These are phyloP conservation scores for Cyclura pinguis DNA, from an alignment of 2,797 vertebrate species.

Conservation along the genomic window DNA sequence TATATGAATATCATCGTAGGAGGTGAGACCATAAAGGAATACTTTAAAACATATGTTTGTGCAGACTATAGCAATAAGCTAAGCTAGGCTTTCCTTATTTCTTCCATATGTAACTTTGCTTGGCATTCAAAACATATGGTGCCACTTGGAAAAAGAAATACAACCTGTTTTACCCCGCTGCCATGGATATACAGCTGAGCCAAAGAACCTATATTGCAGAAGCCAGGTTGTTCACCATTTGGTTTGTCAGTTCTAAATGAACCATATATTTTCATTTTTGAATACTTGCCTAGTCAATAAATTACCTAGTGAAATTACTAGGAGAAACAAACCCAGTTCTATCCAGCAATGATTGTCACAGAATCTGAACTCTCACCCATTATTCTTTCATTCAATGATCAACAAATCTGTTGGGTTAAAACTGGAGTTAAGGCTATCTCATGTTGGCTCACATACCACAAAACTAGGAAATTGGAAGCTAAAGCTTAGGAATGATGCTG, in stretches of 20 bases:
- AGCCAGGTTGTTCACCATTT: background rate
- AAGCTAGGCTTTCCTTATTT: slow-evolving; percentile 28
- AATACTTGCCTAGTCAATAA: slow-evolving; percentile 44
- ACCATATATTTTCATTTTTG: background rate
- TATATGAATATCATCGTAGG: slow-evolving; percentile 16
- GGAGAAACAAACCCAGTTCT: slow-evolving; percentile 35
- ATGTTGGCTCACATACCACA: no score
- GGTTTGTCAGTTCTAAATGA: background rate
- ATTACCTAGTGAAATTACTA: background rate
- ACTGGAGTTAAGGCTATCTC: no score
- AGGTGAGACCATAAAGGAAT: slow-evolving; percentile 23
- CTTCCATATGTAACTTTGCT: slow-evolving; percentile 36
- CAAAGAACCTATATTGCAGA: background rate
- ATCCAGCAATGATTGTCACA: slow-evolving; percentile 34
- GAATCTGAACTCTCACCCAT: slow-evolving; percentile 34
- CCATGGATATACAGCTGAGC: background rate
- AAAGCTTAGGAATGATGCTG: no score
- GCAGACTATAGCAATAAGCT: slow-evolving; percentile 4
- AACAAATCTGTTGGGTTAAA: no score
- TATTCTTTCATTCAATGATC: background rate
- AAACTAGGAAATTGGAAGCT: no score
- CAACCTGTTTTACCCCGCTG: background rate
- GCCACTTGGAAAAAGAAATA: slow-evolving; percentile 36
- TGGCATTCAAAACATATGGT: slow-evolving; percentile 45
- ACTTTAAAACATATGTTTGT: slow-evolving; percentile 34